Percentiles rank a stretch among this genome's conserved stretches.
These are phyloP conservation scores for Drosophila nr. fundita DNA, from an alignment of 2,888 invertebrate genomes.

Conservation along the genomic window DNA sequence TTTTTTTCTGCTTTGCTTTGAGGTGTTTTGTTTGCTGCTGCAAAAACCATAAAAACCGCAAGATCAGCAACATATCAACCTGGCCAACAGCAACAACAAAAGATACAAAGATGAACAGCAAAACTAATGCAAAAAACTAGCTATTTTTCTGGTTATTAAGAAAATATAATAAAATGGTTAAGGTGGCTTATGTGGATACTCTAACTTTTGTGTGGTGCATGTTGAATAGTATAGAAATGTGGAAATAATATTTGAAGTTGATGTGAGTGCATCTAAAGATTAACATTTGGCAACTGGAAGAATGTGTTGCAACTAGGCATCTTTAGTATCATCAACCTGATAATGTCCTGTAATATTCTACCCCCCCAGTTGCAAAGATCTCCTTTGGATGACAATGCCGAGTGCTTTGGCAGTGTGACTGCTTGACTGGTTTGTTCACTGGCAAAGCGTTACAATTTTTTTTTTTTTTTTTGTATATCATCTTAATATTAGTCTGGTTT, in stretches of 20 bases:
- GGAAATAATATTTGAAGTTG: neutral
- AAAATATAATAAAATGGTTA: neutral
- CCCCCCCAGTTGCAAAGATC: neutral
- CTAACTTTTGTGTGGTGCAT: neutral
- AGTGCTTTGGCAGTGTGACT: conserved; percentile 18
- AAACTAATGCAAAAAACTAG: conserved; percentile 39
- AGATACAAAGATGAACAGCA: conserved; percentile 16
- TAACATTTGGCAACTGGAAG: too few relatives aligned
- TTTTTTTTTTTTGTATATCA: conserved; percentile 10
- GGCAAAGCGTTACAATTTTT: conserved; percentile 19
- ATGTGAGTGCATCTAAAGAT: neutral
- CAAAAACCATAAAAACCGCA: conserved; percentile 80
- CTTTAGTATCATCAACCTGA: neutral
- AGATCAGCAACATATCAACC: conserved; percentile 83
- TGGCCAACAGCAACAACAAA: conserved; percentile 52
- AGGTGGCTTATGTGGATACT: conserved; percentile 4
- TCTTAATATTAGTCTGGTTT: conserved; percentile 26
- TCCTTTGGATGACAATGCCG: neutral
- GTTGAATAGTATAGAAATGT: neutral
- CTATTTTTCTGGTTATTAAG: conserved; percentile 21
- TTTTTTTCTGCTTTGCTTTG: conserved; percentile 10
- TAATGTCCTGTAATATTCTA: neutral
- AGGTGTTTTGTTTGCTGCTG: conserved; percentile 47
- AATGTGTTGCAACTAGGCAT: neutral
- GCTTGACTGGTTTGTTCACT: conserved; percentile 21